Evolutionary conservation across 2,113 vertebrate species (phyloP).

Genomic region (Labeo catla): DNA sequence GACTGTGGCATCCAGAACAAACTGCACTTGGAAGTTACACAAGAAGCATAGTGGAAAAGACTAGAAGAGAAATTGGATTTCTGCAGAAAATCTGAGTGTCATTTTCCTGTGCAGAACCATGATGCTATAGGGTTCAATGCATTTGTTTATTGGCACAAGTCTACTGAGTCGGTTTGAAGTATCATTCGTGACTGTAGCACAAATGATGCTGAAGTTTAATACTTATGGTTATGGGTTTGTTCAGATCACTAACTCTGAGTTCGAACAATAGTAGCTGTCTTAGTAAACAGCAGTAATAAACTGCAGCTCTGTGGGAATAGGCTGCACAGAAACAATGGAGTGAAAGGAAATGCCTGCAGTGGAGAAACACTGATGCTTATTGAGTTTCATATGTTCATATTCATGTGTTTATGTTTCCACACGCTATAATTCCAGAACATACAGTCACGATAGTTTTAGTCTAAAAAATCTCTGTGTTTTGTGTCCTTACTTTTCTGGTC

Average conservation of each 20-base stretch:
- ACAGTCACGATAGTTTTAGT: background rate
- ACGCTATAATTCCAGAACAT: background rate
- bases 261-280: background rate
- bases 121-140: background rate
- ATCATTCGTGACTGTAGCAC: background rate
- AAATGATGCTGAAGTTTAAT: background rate
- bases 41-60: background rate
- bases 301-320: background rate
- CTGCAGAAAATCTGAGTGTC: background rate
- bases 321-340: background rate
- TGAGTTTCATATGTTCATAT: constrained; percentile 43
- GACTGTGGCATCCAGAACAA: background rate
- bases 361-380: constrained; percentile 27
- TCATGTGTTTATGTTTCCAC: constrained; percentile 15
- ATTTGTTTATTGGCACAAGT: background rate
- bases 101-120: background rate
- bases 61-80: background rate
- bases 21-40: background rate
- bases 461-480: background rate
- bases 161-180: background rate
- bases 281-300: background rate
- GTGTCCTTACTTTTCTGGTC: background rate
- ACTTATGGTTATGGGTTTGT: background rate
- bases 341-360: background rate
- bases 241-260: background rate